Evolutionary conservation across 2,113 vertebrate species (phyloP).

Genomic region (Gallinago undulata): DNA sequence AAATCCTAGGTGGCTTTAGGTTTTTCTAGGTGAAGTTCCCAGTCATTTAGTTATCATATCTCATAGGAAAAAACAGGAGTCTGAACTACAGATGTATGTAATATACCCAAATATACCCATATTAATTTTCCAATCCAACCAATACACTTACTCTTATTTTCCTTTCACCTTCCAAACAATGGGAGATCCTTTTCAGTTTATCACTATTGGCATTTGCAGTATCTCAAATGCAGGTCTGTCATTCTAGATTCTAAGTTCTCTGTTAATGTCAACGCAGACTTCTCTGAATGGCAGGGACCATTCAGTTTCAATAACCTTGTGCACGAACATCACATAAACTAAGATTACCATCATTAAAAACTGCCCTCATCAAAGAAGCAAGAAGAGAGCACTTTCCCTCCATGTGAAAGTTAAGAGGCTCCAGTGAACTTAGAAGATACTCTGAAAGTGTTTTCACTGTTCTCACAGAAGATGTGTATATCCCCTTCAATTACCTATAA

Average conservation of each 20-base stretch:
- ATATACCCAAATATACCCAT: neutral
- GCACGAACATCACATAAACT: fast-evolving
- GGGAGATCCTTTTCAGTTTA: neutral
- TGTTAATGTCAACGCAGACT: neutral
- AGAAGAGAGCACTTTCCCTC: neutral
- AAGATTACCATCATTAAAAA: neutral
- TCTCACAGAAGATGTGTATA: neutral
- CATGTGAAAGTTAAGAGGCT: neutral
- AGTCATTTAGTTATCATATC: neutral
- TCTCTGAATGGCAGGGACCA: neutral
- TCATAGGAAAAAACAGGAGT: neutral
- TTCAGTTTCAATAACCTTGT: neutral
- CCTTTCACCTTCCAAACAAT: neutral
- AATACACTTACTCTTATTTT: neutral
- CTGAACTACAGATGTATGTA: neutral
- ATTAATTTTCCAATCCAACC: neutral
- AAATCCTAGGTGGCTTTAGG: neutral
- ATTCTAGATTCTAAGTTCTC: neutral
- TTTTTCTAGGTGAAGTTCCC: neutral
- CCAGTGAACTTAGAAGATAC: neutral
- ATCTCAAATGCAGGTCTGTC: neutral
- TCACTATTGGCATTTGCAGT: neutral
- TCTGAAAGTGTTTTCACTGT: neutral
- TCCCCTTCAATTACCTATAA: neutral
- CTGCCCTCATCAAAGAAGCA: neutral